Conservation (phyloP, 2,113 vertebrate genomes). For the Trogon melanurus region DNA sequence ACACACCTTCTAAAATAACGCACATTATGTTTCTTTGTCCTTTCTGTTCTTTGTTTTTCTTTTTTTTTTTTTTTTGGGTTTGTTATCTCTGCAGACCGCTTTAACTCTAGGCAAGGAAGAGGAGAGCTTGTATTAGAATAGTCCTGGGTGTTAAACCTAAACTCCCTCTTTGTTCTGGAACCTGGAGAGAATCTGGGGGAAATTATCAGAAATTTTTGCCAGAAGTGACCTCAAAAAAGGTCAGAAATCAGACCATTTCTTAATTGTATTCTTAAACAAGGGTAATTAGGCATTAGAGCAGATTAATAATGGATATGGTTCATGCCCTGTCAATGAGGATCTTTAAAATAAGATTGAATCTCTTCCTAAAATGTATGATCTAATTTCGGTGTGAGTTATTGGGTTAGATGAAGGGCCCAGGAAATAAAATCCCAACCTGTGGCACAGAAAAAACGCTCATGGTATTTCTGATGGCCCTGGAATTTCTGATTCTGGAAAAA, state of each 20-base stretch:
- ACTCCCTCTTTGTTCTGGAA: not conserved
- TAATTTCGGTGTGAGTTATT: constrained; percentile 9
- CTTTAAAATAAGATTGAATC: constrained; percentile 8
- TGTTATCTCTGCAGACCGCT: not conserved
- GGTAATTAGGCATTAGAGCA: constrained; percentile 43
- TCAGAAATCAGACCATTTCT: constrained; percentile 35
- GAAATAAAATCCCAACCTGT: not conserved
- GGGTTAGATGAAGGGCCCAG: not conserved
- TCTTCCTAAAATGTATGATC: not conserved
- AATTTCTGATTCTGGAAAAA: not conserved
- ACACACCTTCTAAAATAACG: not conserved
- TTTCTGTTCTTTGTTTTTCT: not conserved
- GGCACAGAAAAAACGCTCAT: not conserved
- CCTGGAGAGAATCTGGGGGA: not conserved
- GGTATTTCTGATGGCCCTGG: not conserved
- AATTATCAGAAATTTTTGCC: not conserved
- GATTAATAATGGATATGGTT: constrained; percentile 35
- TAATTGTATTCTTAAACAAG: constrained; percentile 41
- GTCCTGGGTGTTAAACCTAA: not conserved
- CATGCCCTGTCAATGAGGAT: not conserved
- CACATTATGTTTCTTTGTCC: not conserved
- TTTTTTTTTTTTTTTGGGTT: not conserved
- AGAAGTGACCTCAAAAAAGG: not conserved
- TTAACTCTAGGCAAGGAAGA: not conserved
- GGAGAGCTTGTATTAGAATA: not conserved